These are phyloP conservation scores for Sarcophaga subvicina DNA, from an alignment of 2,888 invertebrate genomes.

Conservation along the genomic window DNA sequence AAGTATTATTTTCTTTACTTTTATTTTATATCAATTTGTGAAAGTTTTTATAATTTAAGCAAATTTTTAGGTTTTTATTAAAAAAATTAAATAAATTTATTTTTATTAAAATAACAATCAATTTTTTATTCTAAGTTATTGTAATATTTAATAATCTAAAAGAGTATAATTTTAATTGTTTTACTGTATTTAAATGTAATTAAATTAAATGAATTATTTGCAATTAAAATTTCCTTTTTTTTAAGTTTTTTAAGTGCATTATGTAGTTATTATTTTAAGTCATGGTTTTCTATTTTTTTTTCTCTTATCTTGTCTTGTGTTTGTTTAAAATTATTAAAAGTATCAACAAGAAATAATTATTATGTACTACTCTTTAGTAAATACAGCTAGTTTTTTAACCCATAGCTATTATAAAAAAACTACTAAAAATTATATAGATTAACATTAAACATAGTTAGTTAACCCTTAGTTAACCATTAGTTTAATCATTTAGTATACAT, in stretches of 20 bases:
- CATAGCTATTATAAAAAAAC: not conserved
- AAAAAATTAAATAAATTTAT: conserved; percentile 17
- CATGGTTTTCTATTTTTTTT: too few relatives aligned
- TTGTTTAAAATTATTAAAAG: not conserved
- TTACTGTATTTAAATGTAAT: too few relatives aligned
- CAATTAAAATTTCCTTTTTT: conserved; percentile 21
- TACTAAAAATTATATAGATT: conserved; percentile 23
- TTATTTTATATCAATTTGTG: not conserved
- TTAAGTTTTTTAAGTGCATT: conserved; percentile 58
- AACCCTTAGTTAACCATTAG: conserved; percentile 64
- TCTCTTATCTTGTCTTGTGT: too few relatives aligned
- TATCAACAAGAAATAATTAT: conserved; percentile 53
- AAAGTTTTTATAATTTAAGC: too few relatives aligned
- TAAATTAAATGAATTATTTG: too few relatives aligned
- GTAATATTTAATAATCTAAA: too few relatives aligned
- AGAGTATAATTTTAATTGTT: too few relatives aligned
- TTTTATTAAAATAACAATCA: not conserved
- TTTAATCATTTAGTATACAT: conserved; percentile 45
- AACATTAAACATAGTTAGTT: conserved; percentile 43
- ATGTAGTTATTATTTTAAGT: conserved; percentile 53
- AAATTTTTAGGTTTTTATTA: conserved; percentile 25
- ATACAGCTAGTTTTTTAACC: conserved; percentile 15
- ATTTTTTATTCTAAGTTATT: too few relatives aligned
- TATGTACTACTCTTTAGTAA: conserved; percentile 13
- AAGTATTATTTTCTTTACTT: conserved; percentile 65